Conservation (phyloP, 2,797 vertebrate species). For the Sitta carolinensis region DNA sequence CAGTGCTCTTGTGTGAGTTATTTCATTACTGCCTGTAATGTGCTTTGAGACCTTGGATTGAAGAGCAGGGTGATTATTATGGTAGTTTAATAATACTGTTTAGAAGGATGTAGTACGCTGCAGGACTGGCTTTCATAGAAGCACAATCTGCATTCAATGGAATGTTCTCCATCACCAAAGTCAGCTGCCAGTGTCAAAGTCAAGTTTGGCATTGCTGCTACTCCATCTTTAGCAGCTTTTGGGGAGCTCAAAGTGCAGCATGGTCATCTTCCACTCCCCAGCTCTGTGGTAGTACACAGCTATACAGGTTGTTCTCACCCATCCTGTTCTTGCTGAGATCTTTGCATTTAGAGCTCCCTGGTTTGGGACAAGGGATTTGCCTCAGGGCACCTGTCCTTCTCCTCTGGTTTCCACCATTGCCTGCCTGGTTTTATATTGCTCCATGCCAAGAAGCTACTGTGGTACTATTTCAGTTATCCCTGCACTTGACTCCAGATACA, state of each 20-base stretch:
- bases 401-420: neutral
- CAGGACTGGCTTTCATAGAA: neutral
- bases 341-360: neutral
- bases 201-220: neutral
- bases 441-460: fast-evolving
- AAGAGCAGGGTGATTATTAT: slow-evolving; percentile 55
- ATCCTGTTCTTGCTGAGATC: neutral
- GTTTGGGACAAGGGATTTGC: neutral
- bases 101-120: slow-evolving; percentile 39
- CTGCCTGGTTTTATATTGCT: neutral
- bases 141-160: neutral
- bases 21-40: slow-evolving; percentile 59
- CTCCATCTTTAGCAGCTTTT: neutral
- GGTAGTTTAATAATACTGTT: slow-evolving; percentile 57
- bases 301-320: neutral
- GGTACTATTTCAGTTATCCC: neutral
- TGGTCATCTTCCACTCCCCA: fast-evolving
- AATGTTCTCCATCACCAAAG: slow-evolving; percentile 34
- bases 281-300: neutral
- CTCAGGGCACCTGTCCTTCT: neutral
- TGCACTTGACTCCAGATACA: neutral
- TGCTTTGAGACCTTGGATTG: slow-evolving; percentile 60
- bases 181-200: slow-evolving; percentile 33
- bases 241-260: neutral
- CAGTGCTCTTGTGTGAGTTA: slow-evolving; percentile 45